Conservation (phyloP, 2,113 vertebrate genomes). For the Micronisus gabar region DNA sequence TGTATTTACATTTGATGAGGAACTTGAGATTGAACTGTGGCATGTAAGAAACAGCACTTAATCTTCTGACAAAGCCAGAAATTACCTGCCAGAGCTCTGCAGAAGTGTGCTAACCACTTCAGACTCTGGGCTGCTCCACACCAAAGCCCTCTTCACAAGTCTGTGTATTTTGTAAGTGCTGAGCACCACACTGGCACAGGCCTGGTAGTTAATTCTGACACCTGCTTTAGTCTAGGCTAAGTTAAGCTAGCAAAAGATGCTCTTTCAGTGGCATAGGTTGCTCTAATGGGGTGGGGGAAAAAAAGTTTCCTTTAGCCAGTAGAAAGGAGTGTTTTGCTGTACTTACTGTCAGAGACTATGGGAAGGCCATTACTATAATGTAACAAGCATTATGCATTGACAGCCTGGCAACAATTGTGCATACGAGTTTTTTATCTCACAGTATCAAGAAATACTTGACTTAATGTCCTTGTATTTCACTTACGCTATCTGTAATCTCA, state of each 20-base stretch:
- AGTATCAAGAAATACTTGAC: neutral
- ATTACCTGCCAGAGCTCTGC: neutral
- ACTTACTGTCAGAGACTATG: neutral
- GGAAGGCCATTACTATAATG: accelerated
- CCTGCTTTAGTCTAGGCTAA: neutral
- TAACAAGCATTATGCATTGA: accelerated
- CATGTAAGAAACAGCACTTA: neutral
- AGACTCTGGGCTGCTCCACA: neutral
- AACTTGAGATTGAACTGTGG: neutral
- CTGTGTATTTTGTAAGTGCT: neutral
- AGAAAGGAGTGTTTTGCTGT: neutral
- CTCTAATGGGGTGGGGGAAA: neutral
- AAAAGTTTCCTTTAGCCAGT: neutral
- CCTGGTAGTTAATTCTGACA: neutral
- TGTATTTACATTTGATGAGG: neutral
- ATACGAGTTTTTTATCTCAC: neutral
- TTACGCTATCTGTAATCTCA: neutral
- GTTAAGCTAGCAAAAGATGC: no score
- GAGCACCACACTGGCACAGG: neutral
- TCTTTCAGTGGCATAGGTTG: neutral
- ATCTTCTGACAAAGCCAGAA: no score
- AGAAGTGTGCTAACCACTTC: neutral
- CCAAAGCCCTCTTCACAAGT: neutral
- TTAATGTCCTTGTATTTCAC: neutral
- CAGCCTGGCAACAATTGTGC: neutral